Conservation (phyloP, 1,140 invertebrate species). For the Drosophila suzukii region DNA sequence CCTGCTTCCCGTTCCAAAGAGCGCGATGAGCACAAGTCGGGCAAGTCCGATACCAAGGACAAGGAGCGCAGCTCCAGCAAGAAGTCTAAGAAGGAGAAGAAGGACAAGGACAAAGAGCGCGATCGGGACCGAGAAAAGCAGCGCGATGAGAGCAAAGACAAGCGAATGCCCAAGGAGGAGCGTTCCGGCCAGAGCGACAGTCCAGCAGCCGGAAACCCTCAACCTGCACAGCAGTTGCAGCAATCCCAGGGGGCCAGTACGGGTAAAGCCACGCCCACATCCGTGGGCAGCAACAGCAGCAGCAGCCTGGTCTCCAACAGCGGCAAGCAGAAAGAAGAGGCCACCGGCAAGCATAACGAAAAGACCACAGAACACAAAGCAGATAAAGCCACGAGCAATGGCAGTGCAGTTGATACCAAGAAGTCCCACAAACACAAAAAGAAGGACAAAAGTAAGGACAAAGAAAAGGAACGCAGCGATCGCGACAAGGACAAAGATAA, state of each 20-base stretch:
- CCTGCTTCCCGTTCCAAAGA: slow-evolving; percentile 63
- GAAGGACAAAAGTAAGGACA: slow-evolving; percentile 86
- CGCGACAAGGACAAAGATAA: slow-evolving; percentile 70
- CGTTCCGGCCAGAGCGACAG: slow-evolving; percentile 56
- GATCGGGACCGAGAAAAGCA: slow-evolving; percentile 84
- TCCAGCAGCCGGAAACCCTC: slow-evolving; percentile 24
- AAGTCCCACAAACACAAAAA: slow-evolving; percentile 87
- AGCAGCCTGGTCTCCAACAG: slow-evolving; percentile 44
- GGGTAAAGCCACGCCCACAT: slow-evolving; percentile 69
- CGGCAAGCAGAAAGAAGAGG: slow-evolving; percentile 52
- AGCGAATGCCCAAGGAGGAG: slow-evolving; percentile 79
- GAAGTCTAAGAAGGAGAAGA: slow-evolving; percentile 85
- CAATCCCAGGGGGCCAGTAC: slow-evolving; percentile 28
- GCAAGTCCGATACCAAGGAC: slow-evolving; percentile 84
- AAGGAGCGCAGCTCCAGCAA: slow-evolving; percentile 85
- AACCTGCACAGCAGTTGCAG: slow-evolving; percentile 8
- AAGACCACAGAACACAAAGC: slow-evolving; percentile 38
- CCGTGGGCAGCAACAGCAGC: slow-evolving; percentile 59
- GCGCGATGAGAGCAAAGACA: slow-evolving; percentile 80
- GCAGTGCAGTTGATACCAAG: slow-evolving; percentile 80
- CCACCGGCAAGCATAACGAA: slow-evolving; percentile 34
- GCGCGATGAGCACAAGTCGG: slow-evolving; percentile 83
- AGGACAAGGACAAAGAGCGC: slow-evolving; percentile 84
- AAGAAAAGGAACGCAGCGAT: slow-evolving; percentile 84
- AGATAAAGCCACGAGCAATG: slow-evolving; percentile 66